Conservation (phyloP, 2,113 vertebrate species). For the Turdus rufiventris region DNA sequence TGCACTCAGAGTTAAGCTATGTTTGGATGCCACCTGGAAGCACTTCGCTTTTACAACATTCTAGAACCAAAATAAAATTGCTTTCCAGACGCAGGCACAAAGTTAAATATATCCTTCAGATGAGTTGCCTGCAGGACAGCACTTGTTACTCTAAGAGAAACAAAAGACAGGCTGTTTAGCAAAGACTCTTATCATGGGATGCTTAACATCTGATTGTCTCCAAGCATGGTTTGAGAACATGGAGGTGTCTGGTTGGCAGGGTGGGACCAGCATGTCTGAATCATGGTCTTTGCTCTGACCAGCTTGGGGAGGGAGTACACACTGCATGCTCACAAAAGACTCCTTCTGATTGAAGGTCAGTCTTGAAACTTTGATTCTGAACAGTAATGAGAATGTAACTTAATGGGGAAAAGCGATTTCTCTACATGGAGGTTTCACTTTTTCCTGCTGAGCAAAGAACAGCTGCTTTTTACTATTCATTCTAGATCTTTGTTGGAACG, state of each 20-base stretch:
- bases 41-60: neutral
- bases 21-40: neutral
- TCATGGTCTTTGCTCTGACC: neutral
- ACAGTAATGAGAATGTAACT: neutral
- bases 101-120: neutral
- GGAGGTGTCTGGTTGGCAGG: neutral
- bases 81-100: neutral
- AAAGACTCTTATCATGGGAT: neutral
- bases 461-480: neutral
- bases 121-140: neutral
- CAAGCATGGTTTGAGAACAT: neutral
- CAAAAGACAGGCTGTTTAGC: neutral
- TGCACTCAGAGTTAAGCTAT: neutral
- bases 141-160: neutral
- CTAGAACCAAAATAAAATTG: neutral
- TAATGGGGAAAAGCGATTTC: neutral
- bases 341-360: neutral
- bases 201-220: neutral
- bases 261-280: neutral
- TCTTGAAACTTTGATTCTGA: neutral
- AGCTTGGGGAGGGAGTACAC: fast-evolving
- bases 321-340: neutral
- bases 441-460: neutral
- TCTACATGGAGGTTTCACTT: neutral
- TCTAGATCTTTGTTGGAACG: neutral